These are phyloP conservation scores for Seriola quinqueradiata DNA, from an alignment of 2,113 vertebrate species.

Conservation along the genomic window DNA sequence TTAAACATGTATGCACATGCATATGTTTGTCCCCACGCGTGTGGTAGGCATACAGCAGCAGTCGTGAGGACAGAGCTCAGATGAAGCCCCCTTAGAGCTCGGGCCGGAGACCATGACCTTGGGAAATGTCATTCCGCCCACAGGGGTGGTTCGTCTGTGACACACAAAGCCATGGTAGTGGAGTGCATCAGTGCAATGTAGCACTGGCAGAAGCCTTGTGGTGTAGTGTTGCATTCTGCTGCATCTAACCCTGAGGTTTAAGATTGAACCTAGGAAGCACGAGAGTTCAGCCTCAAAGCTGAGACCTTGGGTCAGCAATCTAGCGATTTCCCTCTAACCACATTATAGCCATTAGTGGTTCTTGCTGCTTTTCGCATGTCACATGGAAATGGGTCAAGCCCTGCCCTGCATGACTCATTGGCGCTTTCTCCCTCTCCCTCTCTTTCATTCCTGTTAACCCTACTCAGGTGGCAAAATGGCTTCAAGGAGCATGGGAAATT, in stretches of 20 bases:
- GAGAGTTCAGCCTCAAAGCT: slow-evolving; percentile 72
- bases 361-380: slow-evolving; percentile 79
- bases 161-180: slow-evolving; percentile 58
- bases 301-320: slow-evolving; percentile 83
- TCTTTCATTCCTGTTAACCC: slow-evolving; percentile 65
- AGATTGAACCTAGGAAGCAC: slow-evolving; percentile 61
- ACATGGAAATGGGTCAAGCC: slow-evolving; percentile 82
- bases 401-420: slow-evolving; percentile 74
- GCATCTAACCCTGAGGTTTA: slow-evolving; percentile 63
- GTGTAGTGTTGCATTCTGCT: slow-evolving; percentile 51
- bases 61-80: slow-evolving; percentile 39
- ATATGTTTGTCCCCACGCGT: slow-evolving; percentile 29
- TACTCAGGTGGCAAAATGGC: slow-evolving; percentile 74
- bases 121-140: slow-evolving; percentile 82
- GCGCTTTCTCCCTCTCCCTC: slow-evolving; percentile 58
- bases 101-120: slow-evolving; percentile 78
- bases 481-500: slow-evolving; percentile 57
- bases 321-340: slow-evolving; percentile 83
- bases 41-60: slow-evolving; percentile 32
- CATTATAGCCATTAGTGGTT: slow-evolving; percentile 84
- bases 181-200: slow-evolving; percentile 54
- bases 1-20: slow-evolving; percentile 26
- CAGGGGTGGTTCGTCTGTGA: slow-evolving; percentile 58
- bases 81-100: slow-evolving; percentile 67
- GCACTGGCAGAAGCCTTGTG: slow-evolving; percentile 40